Percentiles rank a stretch among this genome's conserved stretches.
Evolutionary conservation across 2,888 invertebrate genomes (phyloP).

Genomic region (Drosophila antonietae): DNA sequence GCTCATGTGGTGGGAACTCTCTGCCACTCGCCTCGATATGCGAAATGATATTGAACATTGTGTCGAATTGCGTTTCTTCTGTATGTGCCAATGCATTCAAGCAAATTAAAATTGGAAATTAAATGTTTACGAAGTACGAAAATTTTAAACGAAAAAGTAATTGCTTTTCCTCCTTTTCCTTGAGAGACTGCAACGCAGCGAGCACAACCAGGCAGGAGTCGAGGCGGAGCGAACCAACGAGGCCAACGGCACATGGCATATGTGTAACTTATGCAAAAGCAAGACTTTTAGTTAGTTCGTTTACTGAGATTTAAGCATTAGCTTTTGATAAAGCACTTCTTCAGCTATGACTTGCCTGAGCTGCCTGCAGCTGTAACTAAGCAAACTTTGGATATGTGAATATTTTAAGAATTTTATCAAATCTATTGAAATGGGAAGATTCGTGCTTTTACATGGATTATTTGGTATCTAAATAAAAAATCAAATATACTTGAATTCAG

Average conservation of each 20-base stretch:
- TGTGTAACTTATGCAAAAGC: conserved; percentile 4
- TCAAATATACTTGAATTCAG: neutral
- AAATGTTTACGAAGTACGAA: conserved; percentile 79
- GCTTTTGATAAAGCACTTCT: conserved; percentile 4
- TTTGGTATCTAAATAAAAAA: no score
- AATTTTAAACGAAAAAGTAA: conserved; percentile 77
- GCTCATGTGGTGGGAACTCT: conserved; percentile 31
- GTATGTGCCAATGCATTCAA: conserved; percentile 71
- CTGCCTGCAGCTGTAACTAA: conserved; percentile 8
- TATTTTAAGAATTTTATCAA: neutral
- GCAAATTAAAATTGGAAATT: conserved; percentile 80
- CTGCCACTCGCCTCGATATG: conserved; percentile 11
- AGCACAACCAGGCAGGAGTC: neutral
- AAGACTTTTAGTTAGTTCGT: conserved; percentile 13
- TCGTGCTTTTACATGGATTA: no score
- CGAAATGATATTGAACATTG: conserved; percentile 66
- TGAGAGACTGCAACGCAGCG: conserved; percentile 32
- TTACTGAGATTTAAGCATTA: conserved; percentile 21
- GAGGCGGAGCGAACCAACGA: neutral
- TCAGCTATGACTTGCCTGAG: conserved; percentile 1
- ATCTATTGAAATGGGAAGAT: neutral
- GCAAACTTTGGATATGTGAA: neutral
- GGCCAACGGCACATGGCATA: neutral
- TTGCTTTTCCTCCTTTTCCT: conserved; percentile 59
- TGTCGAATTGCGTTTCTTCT: conserved; percentile 40